phyloP scores from a whole-genome alignment of 2,113 vertebrate genomes.

The Synodontis membranacea region DNA sequence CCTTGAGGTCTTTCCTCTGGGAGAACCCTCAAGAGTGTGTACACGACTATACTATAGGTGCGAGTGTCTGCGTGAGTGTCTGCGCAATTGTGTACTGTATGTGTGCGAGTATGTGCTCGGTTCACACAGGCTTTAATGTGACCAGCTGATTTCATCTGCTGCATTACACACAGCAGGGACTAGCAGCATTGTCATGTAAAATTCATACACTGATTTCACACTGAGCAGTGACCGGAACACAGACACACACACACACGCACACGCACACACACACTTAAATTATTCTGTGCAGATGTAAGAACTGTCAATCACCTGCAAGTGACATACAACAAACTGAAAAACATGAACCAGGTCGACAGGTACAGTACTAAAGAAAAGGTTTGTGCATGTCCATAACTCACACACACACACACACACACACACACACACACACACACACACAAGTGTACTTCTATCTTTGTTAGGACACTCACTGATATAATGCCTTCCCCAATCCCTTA shows the following conservation, averaged over 20 bases:
- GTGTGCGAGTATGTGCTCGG: too few relatives aligned
- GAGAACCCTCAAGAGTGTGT: background rate
- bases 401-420: background rate
- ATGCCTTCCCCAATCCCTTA: too few relatives aligned
- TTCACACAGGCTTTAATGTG: background rate
- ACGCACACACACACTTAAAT: constrained; percentile 14
- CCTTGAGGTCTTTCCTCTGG: constrained; percentile 3
- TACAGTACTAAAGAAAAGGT: background rate
- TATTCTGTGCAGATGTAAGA: constrained; percentile 14
- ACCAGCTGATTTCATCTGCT: background rate
- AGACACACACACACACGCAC: background rate
- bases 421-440: background rate
- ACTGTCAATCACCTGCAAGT: background rate
- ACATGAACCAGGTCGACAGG: background rate
- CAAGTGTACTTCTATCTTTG: too few relatives aligned
- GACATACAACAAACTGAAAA: constrained; percentile 10
- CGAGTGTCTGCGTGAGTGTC: constrained; percentile 8
- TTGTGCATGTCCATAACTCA: background rate
- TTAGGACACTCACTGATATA: background rate
- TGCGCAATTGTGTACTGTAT: background rate
- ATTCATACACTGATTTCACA: constrained; percentile 30
- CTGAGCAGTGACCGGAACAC: constrained; percentile 25
- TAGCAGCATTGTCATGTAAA: constrained; percentile 25
- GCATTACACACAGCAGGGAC: constrained; percentile 34
- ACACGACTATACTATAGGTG: too few relatives aligned